These are phyloP conservation scores for Cinclus mexicanus DNA, from an alignment of 2,113 vertebrate species.

Conservation along the genomic window DNA sequence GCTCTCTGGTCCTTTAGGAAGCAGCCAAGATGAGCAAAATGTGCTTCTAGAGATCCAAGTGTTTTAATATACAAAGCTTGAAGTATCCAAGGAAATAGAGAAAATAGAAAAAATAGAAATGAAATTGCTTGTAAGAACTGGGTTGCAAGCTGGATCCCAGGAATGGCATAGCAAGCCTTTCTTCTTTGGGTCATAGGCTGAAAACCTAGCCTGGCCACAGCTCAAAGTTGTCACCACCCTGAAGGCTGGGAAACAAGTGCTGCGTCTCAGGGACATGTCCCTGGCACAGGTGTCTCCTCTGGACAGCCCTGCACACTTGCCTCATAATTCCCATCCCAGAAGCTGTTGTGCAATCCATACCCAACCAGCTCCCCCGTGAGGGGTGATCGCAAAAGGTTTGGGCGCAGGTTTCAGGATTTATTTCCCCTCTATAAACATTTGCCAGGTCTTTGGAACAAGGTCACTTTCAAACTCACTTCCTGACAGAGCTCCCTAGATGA, in stretches of 20 bases:
- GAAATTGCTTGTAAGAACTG: background rate
- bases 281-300: background rate
- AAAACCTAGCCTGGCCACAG: background rate
- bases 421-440: background rate
- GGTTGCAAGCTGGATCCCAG: background rate
- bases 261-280: background rate
- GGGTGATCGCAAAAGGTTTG: background rate
- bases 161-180: background rate
- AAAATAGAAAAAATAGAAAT: background rate
- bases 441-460: conserved; percentile 9
- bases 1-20: background rate
- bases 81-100: background rate
- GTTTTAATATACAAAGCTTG: background rate
- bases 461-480: conserved; percentile 2
- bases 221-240: background rate
- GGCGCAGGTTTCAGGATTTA: background rate
- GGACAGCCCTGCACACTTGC: background rate
- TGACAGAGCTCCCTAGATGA: background rate
- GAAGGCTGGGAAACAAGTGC: conserved; percentile 40
- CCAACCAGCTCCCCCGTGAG: background rate
- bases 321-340: background rate
- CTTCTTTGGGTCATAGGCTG: background rate
- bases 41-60: background rate
- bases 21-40: background rate
- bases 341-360: background rate